Conservation (phyloP, 2,797 vertebrate species). For the Neosilurus hyrtlii region DNA sequence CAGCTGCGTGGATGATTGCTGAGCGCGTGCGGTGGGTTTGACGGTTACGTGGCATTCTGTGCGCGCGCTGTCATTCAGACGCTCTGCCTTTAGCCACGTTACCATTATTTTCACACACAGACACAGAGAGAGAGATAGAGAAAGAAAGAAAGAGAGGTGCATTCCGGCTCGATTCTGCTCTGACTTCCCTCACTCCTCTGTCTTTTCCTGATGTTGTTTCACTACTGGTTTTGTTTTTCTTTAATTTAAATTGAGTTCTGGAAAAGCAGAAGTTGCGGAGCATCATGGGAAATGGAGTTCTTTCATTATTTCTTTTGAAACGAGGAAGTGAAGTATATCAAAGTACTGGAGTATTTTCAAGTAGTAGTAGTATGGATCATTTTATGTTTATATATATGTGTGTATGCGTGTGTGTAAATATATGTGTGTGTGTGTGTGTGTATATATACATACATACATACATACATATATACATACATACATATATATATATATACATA, state of each 20-base stretch:
- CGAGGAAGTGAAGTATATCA: background rate
- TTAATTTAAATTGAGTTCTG: slow-evolving; percentile 16
- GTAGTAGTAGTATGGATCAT: too few relatives aligned
- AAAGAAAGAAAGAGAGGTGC: too few relatives aligned
- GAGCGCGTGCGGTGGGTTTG: slow-evolving; percentile 46
- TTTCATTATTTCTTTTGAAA: background rate
- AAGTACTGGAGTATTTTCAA: too few relatives aligned
- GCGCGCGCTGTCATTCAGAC: slow-evolving; percentile 52
- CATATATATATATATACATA: too few relatives aligned
- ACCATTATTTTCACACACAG: background rate
- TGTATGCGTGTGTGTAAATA: too few relatives aligned
- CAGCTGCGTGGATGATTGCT: slow-evolving; percentile 1
- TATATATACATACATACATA: background rate
- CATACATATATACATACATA: too few relatives aligned
- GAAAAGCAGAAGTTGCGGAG: slow-evolving; percentile 41
- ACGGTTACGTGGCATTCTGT: slow-evolving; percentile 82
- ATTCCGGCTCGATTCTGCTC: background rate
- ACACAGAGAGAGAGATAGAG: too few relatives aligned
- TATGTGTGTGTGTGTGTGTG: background rate
- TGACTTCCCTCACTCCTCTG: background rate
- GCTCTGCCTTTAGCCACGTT: slow-evolving; percentile 10
- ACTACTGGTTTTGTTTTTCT: background rate
- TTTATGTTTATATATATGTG: too few relatives aligned
- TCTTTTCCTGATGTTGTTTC: background rate
- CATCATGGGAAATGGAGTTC: slow-evolving; percentile 62